Evolutionary conservation across 2,888 invertebrate genomes (phyloP), one percentile per base, ranked within the genome.

Genomic region (Mallateleia sp.): DNA sequence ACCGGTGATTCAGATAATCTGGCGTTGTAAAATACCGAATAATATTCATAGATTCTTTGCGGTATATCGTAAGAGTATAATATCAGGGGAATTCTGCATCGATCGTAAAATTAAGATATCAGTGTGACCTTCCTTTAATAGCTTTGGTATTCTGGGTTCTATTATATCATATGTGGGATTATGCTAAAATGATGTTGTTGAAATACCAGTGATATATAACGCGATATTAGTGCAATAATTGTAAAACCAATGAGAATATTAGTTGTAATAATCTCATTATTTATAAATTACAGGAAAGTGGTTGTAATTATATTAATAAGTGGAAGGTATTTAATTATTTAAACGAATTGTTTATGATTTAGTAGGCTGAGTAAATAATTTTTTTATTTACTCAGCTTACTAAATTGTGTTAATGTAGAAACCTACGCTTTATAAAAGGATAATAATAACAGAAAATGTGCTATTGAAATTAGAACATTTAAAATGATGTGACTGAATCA

Each of bases 61-160:
- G 42, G 62, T 45, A 0, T 45, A 74, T 38, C 62, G 71, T 38
- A 60, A 71, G 71, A 56, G 45, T 28, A 60, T 86, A 78, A 81
- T 81, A 58, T 66, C 38, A 22, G 7, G 72, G 15, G 78, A 52
- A 86, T 81, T 72, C 77, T 58, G 38, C 50, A 32, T 78, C 47
- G 77, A 81, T 78, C 81, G 34, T 81, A 86, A 86, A 86, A 86
- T 81, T 86, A 81, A 81, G 85, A 86, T 77, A 81, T 86, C 62
- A 69, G 64, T 9, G 28, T 58, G 67, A 60, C 75, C 75, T 69
- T 75, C 54, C 75, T 75, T 80, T 80, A 85, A 84, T 75, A 71
- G 69, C 69, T 45, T 18, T 18, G 74, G 38, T 62, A 75, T 85
- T 85, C 71, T 38, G 64, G 28, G 64, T 80, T 67, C 56, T 80